Evolutionary conservation across 2,888 invertebrate genomes (phyloP), one percentile per base, ranked within the genome.

Genomic region (Theodoxus fluviatilis): DNA sequence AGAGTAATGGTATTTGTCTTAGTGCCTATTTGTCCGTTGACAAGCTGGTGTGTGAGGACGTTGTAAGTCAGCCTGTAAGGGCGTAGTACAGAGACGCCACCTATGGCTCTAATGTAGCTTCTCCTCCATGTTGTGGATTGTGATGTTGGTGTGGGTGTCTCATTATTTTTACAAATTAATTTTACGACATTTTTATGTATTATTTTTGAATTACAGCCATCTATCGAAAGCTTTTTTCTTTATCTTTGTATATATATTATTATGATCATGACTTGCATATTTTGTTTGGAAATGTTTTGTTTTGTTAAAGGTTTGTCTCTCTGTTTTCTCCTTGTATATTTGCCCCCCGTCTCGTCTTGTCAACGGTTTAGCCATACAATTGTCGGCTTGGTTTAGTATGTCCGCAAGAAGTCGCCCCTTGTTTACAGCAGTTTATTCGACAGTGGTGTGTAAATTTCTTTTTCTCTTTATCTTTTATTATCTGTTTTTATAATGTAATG

Each of bases 341-440:
- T 84, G 84, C 84, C 82, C 83, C 80, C 82, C 80, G 81, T 83
- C 81, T 73, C 80, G 80, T 82, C 80, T 75, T 81, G 79, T 81
- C 80, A 79, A 67, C 74, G 59, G 68, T 68, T 71, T 94, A 98
- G 98, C 98, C 92, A 99, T 99, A 91, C 92, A 97, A 99, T 92
- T 98, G 99, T 93, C 96, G 99, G 91, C 95, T 99, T 92, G 99
- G 99, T 93, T 96, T 94, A 93, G 97, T 97, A 92, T 99, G 98
- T 93, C 97, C 98, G 90, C 94, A 96, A 91, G 98, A 98, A 92
- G 97, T 99, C 92, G 98, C 99, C 91, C 98, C 98, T 91, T 94
- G 93, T 92, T 95, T 99, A 92, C 95, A 95, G 91, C 96, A 97
- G 92, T 99, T 99, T 95, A 97, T 98, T 91, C 94, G 97, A 91